Evolutionary conservation across 2,113 vertebrate species (phyloP), one percentile per base, ranked within the genome.

Genomic region (Campylorhamphus procurvoides): DNA sequence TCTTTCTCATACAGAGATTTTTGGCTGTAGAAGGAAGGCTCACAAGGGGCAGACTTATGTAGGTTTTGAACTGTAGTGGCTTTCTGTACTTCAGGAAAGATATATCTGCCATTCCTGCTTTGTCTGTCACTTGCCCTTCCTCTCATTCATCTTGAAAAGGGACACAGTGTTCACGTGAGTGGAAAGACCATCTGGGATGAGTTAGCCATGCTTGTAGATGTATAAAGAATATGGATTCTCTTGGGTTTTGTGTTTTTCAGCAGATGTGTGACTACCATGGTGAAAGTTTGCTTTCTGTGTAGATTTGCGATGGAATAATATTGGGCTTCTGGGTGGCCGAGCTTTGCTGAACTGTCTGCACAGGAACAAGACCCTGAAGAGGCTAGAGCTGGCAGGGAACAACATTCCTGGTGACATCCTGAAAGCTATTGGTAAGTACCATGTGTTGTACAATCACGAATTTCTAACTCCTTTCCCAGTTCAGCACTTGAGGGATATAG

Each of bases 281-380:
- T 95, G 58, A 96, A 85, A 60, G 11, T 68, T 79, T 67, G n/a
- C 58, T 88, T 83, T 94, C 88, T 87, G 23, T 76, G 5, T 89
- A 99, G 99, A 99, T 97, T 94, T 99, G 60, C 98, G 99, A 73
- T 99, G 99, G 99, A 99, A 99, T 97, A 99, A 98, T 82, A 90
- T 99, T 3, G 99, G 99, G 22, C 98, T 99, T 55, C 96, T 99
- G 95, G 99, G 99, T 3, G 99, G 99, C 53, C 97, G 99, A 67
- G 98, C 98, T 56, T 87, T 99, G 84, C 95, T 98, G 78, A 98
- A 98, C 87, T 98, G 98, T 67, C 94, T 99, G 87, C 98, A 98
- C 91, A 98, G 98, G 91, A 99, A 99, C 98, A 98, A 91, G 84
- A 97, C 97, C 19, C 85, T 99, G 49, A 87, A 98, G 87, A 98